Base-by-base conservation (phyloP, 2,113 vertebrate genomes). In the Sebastes schlegelii region DNA sequence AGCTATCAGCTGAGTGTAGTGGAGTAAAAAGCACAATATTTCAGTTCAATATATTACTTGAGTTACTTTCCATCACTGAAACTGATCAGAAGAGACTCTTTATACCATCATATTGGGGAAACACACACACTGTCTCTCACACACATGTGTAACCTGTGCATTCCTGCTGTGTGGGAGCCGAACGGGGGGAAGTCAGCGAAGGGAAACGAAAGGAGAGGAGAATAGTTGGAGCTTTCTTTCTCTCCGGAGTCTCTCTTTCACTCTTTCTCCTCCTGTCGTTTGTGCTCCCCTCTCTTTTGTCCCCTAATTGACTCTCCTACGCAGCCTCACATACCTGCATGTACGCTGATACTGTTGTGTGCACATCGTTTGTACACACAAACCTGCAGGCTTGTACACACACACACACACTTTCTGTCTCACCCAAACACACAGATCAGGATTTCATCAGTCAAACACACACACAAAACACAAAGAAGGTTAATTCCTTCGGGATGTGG, bases 151-250 rank as follows among this genome's bases (percentile, higher is more conserved):
- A 87, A 92, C 90, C 89, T 91, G 87, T 84, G 87, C 92, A 94
- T 94, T 95, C 91, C 85, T 88, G 84, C 85, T 86, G 88, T 91
- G 89, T 95, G 93, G 92, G 94, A 95, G 94, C 91, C 80, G 77
- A 87, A 84, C 42, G 66, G 58, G 83, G 69, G 80, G 84, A 84
- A 91, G 74, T 84, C 87, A 91, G 80, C 70, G 89, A 67, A 90
- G 84, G 82, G 84, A 84, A 88, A 80, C 83, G 52, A 74, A 72
- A 72, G 63, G 85, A 91, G 88, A 82, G 84, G 40, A 83, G 72
- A 69, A 92, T 87, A 94, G 84, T 87, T 26, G 46, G 77, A 83
- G 74, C 85, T 80, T 86, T 91, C 82, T 89, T 87, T 74, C 69
- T 69, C 65, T 75, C 48, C 64, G 0, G 42, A 80, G 74, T 87